Evolutionary conservation across 2,888 invertebrate genomes (phyloP), one percentile per base, ranked within the genome.

Genomic region (Pristionchus japonicus): DNA sequence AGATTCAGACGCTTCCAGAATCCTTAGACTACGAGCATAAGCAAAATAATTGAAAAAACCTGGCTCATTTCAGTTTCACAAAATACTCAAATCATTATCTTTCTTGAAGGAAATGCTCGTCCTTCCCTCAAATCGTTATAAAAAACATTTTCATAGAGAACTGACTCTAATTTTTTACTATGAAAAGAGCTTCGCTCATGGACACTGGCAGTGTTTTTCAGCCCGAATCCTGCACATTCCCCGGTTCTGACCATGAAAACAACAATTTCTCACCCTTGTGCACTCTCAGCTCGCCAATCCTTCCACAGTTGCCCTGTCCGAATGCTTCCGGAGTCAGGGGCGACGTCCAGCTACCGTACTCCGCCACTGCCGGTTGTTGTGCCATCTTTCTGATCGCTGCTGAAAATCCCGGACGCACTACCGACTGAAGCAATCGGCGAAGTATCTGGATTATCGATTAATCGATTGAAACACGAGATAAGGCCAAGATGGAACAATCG

Each of bases 251-350:
- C n/a, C n/a, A n/a, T n/a, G n/a, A n/a, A 23, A 70, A 40, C 17
- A 49, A 7, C 37, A 17, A 3, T 34, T 0, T 27, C 83, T 83
- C 31, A 91, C 91, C 89, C 37, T 88, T 87, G 31, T 89, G 88
- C 4, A 90, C 90, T 84, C 91, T 91, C 64, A 92, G 74, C 43
- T 93, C 93, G 67, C 89, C 90, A 43, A 93, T 91, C 11, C 89
- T 61, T 86, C 92, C 92, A 88, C 92, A 92, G 82, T 92, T 92
- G 31, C 92, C 91, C 86, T 91, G 88, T n/a, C 88, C 85, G 88
- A 93, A 90, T 15, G 90, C 70, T 34, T 91, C 91, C 43, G 93
- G 91, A 0, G 92, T 92, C 77, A 93, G 61, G 43, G 23, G 17
- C 11, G 57, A 61, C 6, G 40, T 49, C 87, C 87, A 87, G 61